Conservation (phyloP, 1,140 invertebrate genomes). For the Eubasilissa regina region DNA sequence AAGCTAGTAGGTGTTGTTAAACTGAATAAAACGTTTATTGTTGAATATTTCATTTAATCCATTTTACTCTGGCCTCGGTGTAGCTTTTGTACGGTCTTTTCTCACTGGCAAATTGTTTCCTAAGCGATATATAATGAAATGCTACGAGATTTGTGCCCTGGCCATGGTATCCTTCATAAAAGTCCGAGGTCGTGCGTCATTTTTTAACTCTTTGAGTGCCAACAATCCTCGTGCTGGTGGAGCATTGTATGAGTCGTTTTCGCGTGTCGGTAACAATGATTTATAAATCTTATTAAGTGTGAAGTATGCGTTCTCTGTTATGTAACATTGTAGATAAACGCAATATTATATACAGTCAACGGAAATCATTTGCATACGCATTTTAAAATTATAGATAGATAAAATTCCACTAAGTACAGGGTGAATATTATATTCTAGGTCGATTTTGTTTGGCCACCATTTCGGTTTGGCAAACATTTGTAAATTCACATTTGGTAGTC, state of each 20-base stretch:
- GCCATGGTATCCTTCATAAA: constrained; percentile 2
- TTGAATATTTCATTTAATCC: constrained; percentile 21
- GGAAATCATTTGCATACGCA: too few species aligned
- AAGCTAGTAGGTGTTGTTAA: background rate
- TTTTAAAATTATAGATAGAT: too few species aligned
- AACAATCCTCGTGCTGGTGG: background rate
- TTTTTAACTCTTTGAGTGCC: background rate
- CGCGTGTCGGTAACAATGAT: too few species aligned
- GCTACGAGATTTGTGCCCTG: background rate
- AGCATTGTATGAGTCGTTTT: background rate
- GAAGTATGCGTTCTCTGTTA: too few species aligned
- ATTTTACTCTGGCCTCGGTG: background rate
- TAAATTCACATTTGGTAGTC: too few species aligned
- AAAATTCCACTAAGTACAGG: too few species aligned
- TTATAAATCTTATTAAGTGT: too few species aligned
- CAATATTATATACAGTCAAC: too few species aligned
- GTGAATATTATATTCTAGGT: too few species aligned
- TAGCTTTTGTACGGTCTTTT: constrained; percentile 6
- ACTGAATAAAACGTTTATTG: constrained; percentile 30
- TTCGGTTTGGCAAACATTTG: too few species aligned
- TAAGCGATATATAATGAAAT: constrained; percentile 39
- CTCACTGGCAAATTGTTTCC: constrained; percentile 31
- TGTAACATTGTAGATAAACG: too few species aligned
- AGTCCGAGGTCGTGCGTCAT: background rate
- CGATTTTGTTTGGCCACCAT: too few species aligned